phyloP scores from a whole-genome alignment of 1,140 invertebrate genomes.

The Augochlora pura region DNA sequence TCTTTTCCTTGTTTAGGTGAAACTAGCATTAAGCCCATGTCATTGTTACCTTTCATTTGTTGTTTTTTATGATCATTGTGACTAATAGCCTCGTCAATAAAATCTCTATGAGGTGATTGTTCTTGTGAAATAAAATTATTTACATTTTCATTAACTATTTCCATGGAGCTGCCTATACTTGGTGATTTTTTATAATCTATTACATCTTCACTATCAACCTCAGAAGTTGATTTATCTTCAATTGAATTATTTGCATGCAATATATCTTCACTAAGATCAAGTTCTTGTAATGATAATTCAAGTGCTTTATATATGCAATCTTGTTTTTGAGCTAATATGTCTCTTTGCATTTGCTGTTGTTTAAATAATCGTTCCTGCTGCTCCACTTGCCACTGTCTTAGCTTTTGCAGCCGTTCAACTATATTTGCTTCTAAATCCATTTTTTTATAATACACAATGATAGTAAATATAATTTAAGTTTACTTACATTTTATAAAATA shows the following conservation, averaged over 20 bases:
- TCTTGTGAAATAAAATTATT: slow-evolving; percentile 13
- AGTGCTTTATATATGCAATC: slow-evolving; percentile 68
- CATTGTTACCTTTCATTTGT: slow-evolving; percentile 17
- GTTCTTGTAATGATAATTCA: slow-evolving; percentile 60
- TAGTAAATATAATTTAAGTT: slow-evolving; percentile 20
- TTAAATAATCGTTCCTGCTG: slow-evolving; percentile 68
- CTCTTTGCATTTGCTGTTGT: slow-evolving; percentile 70
- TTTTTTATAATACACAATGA: slow-evolving; percentile 12
- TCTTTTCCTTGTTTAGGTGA: slow-evolving; percentile 24
- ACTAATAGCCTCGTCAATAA: not conserved
- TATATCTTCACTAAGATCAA: slow-evolving; percentile 21
- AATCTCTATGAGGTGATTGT: not conserved
- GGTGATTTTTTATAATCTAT: not conserved
- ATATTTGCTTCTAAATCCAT: slow-evolving; percentile 70
- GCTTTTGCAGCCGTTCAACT: slow-evolving; percentile 68
- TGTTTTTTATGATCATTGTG: slow-evolving; percentile 8
- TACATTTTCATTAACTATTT: slow-evolving; percentile 18
- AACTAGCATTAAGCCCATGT: slow-evolving; percentile 24
- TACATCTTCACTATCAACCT: not conserved
- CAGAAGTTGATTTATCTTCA: not conserved
- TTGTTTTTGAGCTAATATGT: slow-evolving; percentile 68
- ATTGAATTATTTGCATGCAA: not conserved
- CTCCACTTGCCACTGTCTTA: slow-evolving; percentile 69
- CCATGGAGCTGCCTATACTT: not conserved
- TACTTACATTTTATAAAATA: slow-evolving; percentile 4